Evolutionary conservation across 2,113 vertebrate species (phyloP).

Genomic region (Megaptera novaeangliae): DNA sequence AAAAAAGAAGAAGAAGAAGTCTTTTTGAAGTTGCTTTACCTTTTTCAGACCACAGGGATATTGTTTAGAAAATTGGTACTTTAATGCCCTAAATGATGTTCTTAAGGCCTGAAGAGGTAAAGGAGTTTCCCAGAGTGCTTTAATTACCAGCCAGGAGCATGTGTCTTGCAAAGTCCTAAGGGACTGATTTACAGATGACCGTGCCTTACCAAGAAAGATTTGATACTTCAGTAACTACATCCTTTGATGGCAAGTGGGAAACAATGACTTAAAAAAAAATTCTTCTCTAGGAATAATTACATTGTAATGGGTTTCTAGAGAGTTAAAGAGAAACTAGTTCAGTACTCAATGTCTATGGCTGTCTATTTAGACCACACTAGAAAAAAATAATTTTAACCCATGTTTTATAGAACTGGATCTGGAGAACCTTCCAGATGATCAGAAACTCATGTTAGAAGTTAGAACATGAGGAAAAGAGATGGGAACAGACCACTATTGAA

Average conservation of each 20-base stretch:
- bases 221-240: neutral
- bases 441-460: neutral
- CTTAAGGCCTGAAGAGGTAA: neutral
- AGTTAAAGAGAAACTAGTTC: neutral
- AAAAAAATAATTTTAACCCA: constrained; percentile 4
- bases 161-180: neutral
- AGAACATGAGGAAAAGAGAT: neutral
- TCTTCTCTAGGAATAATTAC: neutral
- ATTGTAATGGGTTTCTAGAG: neutral
- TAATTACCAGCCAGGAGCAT: neutral
- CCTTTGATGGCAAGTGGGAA: neutral
- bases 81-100: constrained; percentile 18
- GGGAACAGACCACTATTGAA: neutral
- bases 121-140: neutral
- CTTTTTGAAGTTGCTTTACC: neutral
- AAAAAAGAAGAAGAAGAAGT: neutral
- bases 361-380: neutral
- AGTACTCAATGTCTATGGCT: neutral
- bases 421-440: neutral
- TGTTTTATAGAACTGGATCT: constrained; percentile 1
- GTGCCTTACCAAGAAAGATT: neutral
- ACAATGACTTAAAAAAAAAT: neutral
- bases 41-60: neutral
- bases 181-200: neutral
- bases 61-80: constrained; percentile 32